phyloP scores from a whole-genome alignment of 2,113 vertebrate species.

The Reinhardtius hippoglossoides region DNA sequence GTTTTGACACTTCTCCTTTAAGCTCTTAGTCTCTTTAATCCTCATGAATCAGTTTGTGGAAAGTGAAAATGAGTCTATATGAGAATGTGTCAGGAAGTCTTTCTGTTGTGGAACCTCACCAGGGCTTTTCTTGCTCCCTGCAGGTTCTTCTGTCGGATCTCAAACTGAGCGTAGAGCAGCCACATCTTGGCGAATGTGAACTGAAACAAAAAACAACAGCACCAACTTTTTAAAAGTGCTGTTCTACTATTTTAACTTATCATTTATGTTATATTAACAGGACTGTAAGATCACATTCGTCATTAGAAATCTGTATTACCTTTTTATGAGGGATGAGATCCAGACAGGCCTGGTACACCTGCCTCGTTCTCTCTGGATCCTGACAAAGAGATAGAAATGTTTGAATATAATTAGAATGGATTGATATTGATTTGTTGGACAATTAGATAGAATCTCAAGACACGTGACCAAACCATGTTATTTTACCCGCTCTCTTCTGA shows the following conservation, averaged over 20 bases:
- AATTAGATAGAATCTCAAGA: too few relatives aligned
- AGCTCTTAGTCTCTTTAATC: too few relatives aligned
- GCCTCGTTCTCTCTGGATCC: slow-evolving; percentile 93
- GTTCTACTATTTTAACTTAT: too few relatives aligned
- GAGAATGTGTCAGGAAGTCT: background rate
- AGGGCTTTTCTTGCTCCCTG: slow-evolving; percentile 89
- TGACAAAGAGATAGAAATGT: slow-evolving; percentile 54
- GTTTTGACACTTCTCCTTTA: too few relatives aligned
- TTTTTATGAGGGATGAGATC: slow-evolving; percentile 98
- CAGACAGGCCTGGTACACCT: slow-evolving; percentile 94
- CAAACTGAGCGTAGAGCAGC: slow-evolving; percentile 94
- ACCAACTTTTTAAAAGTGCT: too few relatives aligned
- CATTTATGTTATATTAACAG: too few relatives aligned
- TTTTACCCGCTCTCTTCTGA: too few relatives aligned
- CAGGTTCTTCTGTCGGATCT: slow-evolving; percentile 97
- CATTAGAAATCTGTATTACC: slow-evolving; percentile 64
- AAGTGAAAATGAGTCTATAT: background rate
- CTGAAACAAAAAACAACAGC: slow-evolving; percentile 72
- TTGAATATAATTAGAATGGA: too few relatives aligned
- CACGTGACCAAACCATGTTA: too few relatives aligned
- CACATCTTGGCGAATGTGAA: slow-evolving; percentile 99
- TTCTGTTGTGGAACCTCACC: slow-evolving; percentile 80
- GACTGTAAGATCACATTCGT: too few relatives aligned
- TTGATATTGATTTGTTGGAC: too few relatives aligned
- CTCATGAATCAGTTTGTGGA: too few relatives aligned